Base-by-base conservation (phyloP, 2,113 vertebrate genomes). In the Peucedramus taeniatus region DNA sequence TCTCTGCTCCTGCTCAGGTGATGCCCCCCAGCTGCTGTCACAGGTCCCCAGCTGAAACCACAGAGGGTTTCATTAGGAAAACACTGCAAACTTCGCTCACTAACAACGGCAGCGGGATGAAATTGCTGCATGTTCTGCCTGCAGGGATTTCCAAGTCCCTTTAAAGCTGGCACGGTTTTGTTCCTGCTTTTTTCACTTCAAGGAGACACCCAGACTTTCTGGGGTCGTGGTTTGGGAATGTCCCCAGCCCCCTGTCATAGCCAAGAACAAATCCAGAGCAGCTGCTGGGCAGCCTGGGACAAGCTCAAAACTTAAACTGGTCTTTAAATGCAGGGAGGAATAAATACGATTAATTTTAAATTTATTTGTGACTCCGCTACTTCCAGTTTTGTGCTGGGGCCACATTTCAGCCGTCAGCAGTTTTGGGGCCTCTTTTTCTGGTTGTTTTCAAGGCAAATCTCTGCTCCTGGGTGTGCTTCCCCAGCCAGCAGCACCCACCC, bases 41-140 rank as follows among this genome's bases (percentile, higher is more conserved):
- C 75, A 16, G 26, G 20, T 23, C 23, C 40, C 39, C 1, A 0
- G 40, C 30, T n/a, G 6, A 7, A 9, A 57, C 24, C 11, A 3
- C 33, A 11, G 56, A 6, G n/a, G 26, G 6, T 9, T 39, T 28
- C n/a, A 9, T 9, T 1, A 28, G 3, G 4, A 20, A 69, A 91
- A 64, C 0, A 0, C 47, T 15, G 18, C 33, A 23, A 78, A 28
- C 10, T 3, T 13, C 10, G 71, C 7, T 18, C 8, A 24, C 10
- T 21, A 65, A 51, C 27, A 33, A 40, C 1, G 23, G 35, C 23
- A 26, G 11, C 18, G 9, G 27, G 42, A 12, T 8, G 3, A 11
- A 78, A 63, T 28, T 7, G 3, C 10, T 54, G 61, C 27, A 6
- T 6, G 9, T 11, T 68, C 70, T 3, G 1, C 45, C 31, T 6